Base-by-base conservation (phyloP, 2,888 invertebrate species). In the Lithosia quadra region DNA sequence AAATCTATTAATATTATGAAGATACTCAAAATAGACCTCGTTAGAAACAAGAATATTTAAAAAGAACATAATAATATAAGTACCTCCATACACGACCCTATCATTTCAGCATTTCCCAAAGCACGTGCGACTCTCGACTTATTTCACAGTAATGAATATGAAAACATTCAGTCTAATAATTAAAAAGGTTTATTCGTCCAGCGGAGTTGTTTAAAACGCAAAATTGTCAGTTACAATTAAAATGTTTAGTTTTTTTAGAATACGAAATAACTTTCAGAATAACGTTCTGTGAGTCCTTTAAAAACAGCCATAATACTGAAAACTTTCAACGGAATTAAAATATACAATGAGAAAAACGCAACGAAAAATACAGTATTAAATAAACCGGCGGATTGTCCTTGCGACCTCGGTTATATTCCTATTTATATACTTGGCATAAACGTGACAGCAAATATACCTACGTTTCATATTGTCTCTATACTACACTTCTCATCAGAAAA, bases 41-140 rank as follows among this genome's bases (percentile, higher is more conserved):
- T 39, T 39, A 39, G 39, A 5, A 15, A 39, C 39, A 39, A 39
- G 39, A 39, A 39, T 39, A 39, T 39, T 39, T 39, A 39, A 39
- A 39, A 39, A 39, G 39, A 39, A 39, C 39, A n/a, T n/a, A n/a
- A n/a, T n/a, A n/a, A n/a, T n/a, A 39, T 39, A 15, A 39, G 39
- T 39, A 15, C 55, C 33, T 33, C 4, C 11, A 63, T 63, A 56
- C 56, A 36, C 39, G 56, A 59, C 65, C 65, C 65, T 11, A 65
- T 65, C 57, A 58, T 43, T 58, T 65, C 43, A 55, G 21, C 36
- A 15, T 55, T 33, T 55, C n/a, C n/a, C n/a, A n/a, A n/a, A n/a
- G 68, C 64, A 57, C 57, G 57, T 65, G 65, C 55, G 7, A 39
- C 65, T 22, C 63, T 39, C 4, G 39, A 39, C 39, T 36, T 36